Evolutionary conservation across 2,797 vertebrate genomes (phyloP), one percentile per base, ranked within the genome.

Genomic region (Hoplostethus mediterraneus): DNA sequence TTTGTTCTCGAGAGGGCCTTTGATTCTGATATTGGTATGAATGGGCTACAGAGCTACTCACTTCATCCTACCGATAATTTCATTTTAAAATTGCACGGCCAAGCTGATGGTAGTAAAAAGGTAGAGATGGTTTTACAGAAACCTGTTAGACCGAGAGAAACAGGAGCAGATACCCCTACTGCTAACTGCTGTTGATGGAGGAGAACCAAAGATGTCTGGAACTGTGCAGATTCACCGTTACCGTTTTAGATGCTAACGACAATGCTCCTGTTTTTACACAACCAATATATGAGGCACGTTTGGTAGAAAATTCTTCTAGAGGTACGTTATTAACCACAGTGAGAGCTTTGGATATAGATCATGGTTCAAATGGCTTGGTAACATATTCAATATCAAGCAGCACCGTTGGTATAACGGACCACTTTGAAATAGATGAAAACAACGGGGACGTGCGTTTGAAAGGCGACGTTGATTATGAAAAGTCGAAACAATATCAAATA

Each of bases 141-240:
- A 0, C 30, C 79, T n/a, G 1, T 62, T 94, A 16, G 94, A 95
- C 33, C 67, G 93, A 44, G 93, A 95, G 30, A 79, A 61, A 33
- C 64, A 91, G 9, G 76, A 90, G 0, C 2, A 69, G 33, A 64
- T 94, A 16, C 73, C 45, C n/a, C 49, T 95, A 6, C 40, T 90
- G 4, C 84, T 96, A 16, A 95, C 87, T 0, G 94, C 95, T 0
- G 11, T 79, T 3, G 95, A 95, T 52, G 94, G 93, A 0, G 94
- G 94, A 8, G 80, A 92, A 1, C 94, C 93, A 12, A 66, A 69
- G 9, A 79, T 83, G 30, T 90, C 92, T 47, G 90, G 92, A 1
- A 80, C 90, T 2, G 82, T 74, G 0, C 59, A 74, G 6, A 90
- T 89, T 0, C 58, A 61, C 10, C 10, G 13, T 94, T 21, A 79